phyloP scores from a whole-genome alignment of 2,888 invertebrate genomes.

The Stictocephala bisonia region DNA sequence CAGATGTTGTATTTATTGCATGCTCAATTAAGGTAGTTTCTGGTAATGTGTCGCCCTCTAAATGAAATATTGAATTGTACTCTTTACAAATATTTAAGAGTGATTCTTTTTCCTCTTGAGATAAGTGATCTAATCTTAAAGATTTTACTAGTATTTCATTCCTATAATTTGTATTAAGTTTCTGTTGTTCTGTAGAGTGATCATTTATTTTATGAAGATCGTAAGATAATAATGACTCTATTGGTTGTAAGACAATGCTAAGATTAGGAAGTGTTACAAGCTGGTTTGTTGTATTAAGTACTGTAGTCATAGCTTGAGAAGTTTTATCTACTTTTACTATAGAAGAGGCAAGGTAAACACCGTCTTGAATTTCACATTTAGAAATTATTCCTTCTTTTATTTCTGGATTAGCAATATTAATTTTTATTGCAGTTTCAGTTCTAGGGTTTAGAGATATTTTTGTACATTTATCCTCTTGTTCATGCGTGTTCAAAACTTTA shows the following conservation, averaged over 20 bases:
- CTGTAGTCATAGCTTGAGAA: background rate
- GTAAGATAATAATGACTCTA: no score
- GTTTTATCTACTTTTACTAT: background rate
- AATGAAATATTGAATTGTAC: slow-evolving; percentile 49
- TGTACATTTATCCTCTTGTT: background rate
- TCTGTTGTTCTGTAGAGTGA: background rate
- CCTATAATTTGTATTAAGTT: background rate
- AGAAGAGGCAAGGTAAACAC: background rate
- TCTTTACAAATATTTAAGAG: slow-evolving; percentile 52
- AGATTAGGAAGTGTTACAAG: no score
- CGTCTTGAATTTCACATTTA: background rate
- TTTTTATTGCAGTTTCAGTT: background rate
- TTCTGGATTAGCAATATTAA: background rate
- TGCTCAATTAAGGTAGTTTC: slow-evolving; percentile 59
- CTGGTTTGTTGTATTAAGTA: background rate
- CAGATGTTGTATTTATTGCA: slow-evolving; percentile 57
- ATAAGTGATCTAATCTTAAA: slow-evolving; percentile 52
- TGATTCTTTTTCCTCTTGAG: slow-evolving; percentile 55
- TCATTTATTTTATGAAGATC: background rate
- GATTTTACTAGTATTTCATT: background rate
- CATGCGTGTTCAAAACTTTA: background rate
- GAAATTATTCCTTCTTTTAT: background rate
- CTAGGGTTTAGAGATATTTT: background rate
- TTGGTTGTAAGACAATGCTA: no score
- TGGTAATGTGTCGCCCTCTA: slow-evolving; percentile 53